phyloP scores from a whole-genome alignment of 2,797 vertebrate genomes.

The Loriculus beryllinus region DNA sequence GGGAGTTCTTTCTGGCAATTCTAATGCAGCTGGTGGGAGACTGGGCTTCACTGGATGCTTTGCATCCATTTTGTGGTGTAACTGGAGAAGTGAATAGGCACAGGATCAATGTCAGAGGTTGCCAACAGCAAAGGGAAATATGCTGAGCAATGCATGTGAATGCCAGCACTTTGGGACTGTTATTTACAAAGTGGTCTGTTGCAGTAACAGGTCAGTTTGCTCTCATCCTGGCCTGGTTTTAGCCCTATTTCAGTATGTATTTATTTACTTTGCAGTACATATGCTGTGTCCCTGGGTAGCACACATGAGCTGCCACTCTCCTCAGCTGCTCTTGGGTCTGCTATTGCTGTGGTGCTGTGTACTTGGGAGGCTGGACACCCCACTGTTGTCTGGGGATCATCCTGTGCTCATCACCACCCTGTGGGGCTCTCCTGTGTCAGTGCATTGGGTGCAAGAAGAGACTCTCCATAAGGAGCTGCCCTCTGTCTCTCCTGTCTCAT shows the following conservation, averaged over 20 bases:
- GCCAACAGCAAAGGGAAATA: neutral
- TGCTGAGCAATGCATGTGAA: neutral
- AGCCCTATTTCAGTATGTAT: neutral
- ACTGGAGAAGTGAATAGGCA: neutral
- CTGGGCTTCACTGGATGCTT: neutral
- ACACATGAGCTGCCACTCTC: neutral
- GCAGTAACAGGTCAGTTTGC: neutral
- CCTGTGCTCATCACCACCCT: neutral
- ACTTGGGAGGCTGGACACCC: neutral
- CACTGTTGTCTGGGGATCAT: neutral
- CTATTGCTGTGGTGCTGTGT: neutral
- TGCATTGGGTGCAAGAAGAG: neutral
- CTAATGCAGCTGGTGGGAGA: neutral
- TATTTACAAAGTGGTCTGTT: neutral
- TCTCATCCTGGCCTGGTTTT: neutral
- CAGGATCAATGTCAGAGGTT: neutral
- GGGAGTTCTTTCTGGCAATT: neutral
- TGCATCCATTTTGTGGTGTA: neutral
- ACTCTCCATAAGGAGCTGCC: fast-evolving
- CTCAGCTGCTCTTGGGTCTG: neutral
- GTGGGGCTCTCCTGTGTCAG: neutral
- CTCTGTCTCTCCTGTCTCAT: neutral
- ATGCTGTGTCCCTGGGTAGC: neutral
- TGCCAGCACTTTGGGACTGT: neutral
- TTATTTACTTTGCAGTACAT: neutral